These are phyloP conservation scores for Mythimna albipuncta DNA, from an alignment of 2,888 invertebrate species.

Conservation along the genomic window DNA sequence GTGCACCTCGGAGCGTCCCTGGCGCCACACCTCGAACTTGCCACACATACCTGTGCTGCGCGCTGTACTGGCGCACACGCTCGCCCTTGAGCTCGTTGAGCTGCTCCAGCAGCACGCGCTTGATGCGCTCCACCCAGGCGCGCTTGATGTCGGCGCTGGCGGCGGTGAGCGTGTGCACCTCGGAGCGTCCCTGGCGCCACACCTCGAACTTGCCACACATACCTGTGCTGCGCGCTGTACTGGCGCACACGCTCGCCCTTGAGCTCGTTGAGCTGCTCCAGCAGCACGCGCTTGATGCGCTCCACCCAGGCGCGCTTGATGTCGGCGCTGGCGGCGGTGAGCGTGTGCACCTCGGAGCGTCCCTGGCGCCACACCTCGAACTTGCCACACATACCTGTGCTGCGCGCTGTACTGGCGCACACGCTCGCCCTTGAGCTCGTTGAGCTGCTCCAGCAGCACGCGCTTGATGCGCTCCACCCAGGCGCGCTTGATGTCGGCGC, in stretches of 20 bases:
- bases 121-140: conserved; percentile 97
- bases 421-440: conserved; percentile 95
- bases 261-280: conserved; percentile 97
- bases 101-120: conserved; percentile 97
- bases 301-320: conserved; percentile 97
- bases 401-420: conserved; percentile 93
- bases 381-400: conserved; percentile 90
- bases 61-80: conserved; percentile 94
- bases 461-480: conserved; percentile 98
- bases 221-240: conserved; percentile 88
- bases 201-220: conserved; percentile 96
- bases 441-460: conserved; percentile 97
- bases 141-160: conserved; percentile 96
- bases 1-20: conserved; percentile 98
- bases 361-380: conserved; percentile 99
- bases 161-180: conserved; percentile 98
- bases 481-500: conserved; percentile 95
- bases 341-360: conserved; percentile 97
- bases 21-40: conserved; percentile 99
- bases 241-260: conserved; percentile 95
- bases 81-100: conserved; percentile 96
- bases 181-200: conserved; percentile 98
- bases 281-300: conserved; percentile 96
- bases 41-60: conserved; percentile 84
- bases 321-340: conserved; percentile 96